Conservation (phyloP, 2,797 vertebrate species). For the Labeo calbasu region DNA sequence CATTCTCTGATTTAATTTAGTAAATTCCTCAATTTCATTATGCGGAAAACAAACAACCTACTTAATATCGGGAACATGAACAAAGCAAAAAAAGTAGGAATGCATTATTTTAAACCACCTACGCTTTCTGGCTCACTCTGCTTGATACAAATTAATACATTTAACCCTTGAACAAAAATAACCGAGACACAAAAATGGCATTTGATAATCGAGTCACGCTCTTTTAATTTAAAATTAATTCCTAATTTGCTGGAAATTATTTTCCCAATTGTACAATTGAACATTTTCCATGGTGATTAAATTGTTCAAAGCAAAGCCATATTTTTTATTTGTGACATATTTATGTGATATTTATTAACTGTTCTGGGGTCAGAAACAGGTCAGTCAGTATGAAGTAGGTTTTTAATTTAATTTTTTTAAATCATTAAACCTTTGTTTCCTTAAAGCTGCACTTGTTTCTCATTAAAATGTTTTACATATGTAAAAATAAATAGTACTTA, state of each 20-base stretch:
- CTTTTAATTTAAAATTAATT: slow-evolving; percentile 40
- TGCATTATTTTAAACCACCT: slow-evolving; percentile 64
- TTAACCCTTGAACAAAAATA: slow-evolving; percentile 44
- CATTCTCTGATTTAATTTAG: slow-evolving; percentile 65
- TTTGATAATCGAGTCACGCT: slow-evolving; percentile 44
- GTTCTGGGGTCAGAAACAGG: background rate
- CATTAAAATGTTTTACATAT: no score
- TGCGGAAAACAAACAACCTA: slow-evolving; percentile 58
- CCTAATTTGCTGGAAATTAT: slow-evolving; percentile 42
- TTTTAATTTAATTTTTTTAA: no score
- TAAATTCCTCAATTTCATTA: slow-evolving; percentile 66
- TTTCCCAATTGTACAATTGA: slow-evolving; percentile 22
- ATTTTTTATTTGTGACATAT: slow-evolving; percentile 2
- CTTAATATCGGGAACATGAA: slow-evolving; percentile 70
- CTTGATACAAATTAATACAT: slow-evolving; percentile 52
- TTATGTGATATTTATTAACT: background rate
- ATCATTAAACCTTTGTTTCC: no score
- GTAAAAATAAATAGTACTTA: background rate
- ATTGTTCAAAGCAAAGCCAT: background rate
- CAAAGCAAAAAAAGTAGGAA: slow-evolving; percentile 59
- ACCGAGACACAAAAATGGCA: slow-evolving; percentile 34
- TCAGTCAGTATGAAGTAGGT: background rate
- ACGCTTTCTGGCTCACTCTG: slow-evolving; percentile 55
- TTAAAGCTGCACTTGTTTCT: no score
- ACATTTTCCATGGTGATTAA: slow-evolving; percentile 6